These are phyloP conservation scores for Tetramorium bicarinatum DNA, from an alignment of 2,888 invertebrate species.

Conservation along the genomic window DNA sequence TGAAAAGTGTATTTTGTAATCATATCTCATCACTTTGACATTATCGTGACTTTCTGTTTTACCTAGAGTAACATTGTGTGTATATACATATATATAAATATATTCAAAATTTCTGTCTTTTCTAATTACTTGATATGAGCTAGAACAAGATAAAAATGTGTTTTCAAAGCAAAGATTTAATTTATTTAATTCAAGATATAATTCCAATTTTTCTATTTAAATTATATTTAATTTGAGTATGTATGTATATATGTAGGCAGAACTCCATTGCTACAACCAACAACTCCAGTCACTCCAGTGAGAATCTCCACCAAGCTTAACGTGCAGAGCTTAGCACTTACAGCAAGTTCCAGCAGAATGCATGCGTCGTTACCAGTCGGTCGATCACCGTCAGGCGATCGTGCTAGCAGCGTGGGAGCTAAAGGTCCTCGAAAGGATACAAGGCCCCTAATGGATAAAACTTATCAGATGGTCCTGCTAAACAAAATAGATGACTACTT, in stretches of 20 bases:
- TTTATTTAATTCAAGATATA: background rate
- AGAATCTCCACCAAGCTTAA: conserved; percentile 40
- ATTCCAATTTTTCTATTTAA: background rate
- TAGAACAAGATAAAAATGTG: background rate
- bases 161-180: background rate
- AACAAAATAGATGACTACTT: conserved; percentile 81
- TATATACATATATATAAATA: background rate
- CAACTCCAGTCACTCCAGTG: conserved; percentile 70
- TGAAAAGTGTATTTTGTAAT: too few relatives aligned
- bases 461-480: conserved; percentile 80
- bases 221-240: background rate
- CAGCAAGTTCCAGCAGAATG: conserved; percentile 56
- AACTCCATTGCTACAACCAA: conserved; percentile 61
- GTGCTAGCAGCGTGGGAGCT: conserved; percentile 73
- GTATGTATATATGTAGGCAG: conserved; percentile 57
- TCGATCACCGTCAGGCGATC: conserved; percentile 81
- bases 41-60: too few relatives aligned
- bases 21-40: too few relatives aligned
- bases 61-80: too few relatives aligned
- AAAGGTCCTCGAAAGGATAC: conserved; percentile 81
- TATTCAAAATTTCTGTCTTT: background rate
- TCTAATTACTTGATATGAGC: background rate
- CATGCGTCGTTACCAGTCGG: conserved; percentile 60
- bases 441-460: conserved; percentile 81
- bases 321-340: background rate